Evolutionary conservation across 2,113 vertebrate species (phyloP).

Genomic region (Salminus brasiliensis): DNA sequence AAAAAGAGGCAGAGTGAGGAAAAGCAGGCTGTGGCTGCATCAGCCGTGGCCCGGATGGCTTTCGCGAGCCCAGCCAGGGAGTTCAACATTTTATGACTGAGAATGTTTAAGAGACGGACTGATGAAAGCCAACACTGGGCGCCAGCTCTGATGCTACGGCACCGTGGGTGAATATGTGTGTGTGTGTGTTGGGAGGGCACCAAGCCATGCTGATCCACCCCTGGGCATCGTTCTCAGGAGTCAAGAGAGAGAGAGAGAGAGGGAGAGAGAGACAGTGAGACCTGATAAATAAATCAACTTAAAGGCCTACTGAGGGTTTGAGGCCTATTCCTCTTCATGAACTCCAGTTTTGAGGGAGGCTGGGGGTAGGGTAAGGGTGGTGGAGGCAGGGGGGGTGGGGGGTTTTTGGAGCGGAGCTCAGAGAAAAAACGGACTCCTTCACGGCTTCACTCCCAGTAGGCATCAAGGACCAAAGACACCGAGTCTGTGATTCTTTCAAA

Average conservation of each 20-base stretch:
- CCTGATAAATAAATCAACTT: conserved; percentile 85
- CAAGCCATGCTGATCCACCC: conserved; percentile 69
- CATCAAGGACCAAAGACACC: conserved; percentile 77
- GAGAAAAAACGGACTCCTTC: conserved; percentile 70
- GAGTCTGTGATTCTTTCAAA: conserved; percentile 79
- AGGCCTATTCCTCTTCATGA: conserved; percentile 75
- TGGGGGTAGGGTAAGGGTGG: background rate
- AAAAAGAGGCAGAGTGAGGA: conserved; percentile 33
- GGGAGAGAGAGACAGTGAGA: conserved; percentile 63
- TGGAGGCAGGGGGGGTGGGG: conserved; percentile 44
- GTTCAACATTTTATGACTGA: conserved; percentile 65
- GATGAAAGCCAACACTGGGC: conserved; percentile 65
- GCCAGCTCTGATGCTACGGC: conserved; percentile 56
- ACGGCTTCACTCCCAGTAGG: conserved; percentile 72
- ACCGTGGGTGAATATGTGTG: background rate
- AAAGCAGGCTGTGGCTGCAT: conserved; percentile 35
- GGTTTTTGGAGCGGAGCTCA: conserved; percentile 17
- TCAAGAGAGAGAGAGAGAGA: conserved; percentile 50
- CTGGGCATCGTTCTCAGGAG: conserved; percentile 77
- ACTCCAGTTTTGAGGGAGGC: conserved; percentile 57
- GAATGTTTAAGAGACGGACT: conserved; percentile 54
- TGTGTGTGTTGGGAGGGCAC: conserved; percentile 22
- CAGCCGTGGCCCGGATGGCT: conserved; percentile 35
- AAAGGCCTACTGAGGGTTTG: conserved; percentile 76
- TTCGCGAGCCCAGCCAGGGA: conserved; percentile 20